Evolutionary conservation across 2,888 invertebrate species (phyloP).

Genomic region (Melangyna quadrimaculata): DNA sequence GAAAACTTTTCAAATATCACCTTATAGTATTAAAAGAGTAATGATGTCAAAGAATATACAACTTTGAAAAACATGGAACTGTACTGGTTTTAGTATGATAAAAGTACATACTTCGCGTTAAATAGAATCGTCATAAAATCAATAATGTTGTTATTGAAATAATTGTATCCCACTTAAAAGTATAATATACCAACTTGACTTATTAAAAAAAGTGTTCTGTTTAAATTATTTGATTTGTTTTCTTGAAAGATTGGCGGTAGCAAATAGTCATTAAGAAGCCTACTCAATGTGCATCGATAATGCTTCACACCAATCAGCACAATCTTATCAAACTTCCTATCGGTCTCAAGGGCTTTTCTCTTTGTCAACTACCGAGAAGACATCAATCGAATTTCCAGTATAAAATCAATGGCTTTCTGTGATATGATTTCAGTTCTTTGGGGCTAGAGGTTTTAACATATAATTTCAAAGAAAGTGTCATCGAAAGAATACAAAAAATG

Average conservation of each 20-base stretch:
- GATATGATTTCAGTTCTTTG: slow-evolving; percentile 48
- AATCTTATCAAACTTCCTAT: slow-evolving; percentile 66
- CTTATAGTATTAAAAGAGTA: no score
- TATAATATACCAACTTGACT: no score
- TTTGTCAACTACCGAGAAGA: slow-evolving; percentile 53
- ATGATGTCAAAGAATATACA: no score
- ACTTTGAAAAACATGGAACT: background rate
- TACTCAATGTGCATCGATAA: slow-evolving; percentile 40
- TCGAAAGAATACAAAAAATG: slow-evolving; percentile 14
- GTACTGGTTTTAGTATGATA: background rate
- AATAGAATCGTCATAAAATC: background rate
- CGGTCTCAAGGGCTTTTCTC: slow-evolving; percentile 46
- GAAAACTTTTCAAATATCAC: no score
- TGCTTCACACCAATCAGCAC: slow-evolving; percentile 45
- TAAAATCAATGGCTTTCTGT: slow-evolving; percentile 39
- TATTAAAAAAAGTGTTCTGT: slow-evolving; percentile 25
- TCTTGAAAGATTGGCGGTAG: slow-evolving; percentile 32
- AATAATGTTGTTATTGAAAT: slow-evolving; percentile 16
- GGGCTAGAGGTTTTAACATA: background rate
- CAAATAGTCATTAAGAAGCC: slow-evolving; percentile 45
- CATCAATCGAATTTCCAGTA: slow-evolving; percentile 41
- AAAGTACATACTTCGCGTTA: background rate
- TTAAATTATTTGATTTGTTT: background rate
- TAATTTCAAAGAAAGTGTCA: background rate
- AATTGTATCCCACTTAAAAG: background rate